Conservation (phyloP, 1,140 invertebrate species). For the Leptopilina boulardi region DNA sequence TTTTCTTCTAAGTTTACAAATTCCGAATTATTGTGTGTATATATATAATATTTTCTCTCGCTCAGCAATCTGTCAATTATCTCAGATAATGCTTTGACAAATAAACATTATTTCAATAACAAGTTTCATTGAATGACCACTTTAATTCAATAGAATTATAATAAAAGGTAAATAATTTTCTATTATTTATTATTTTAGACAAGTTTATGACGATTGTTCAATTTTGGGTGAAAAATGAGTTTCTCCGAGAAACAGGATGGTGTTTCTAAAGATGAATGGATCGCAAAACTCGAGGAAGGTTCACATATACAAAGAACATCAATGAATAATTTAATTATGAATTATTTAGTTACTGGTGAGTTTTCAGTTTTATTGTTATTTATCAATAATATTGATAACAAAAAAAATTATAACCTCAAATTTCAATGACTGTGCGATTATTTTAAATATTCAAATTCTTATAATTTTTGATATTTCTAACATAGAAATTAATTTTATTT, state of each 20-base stretch:
- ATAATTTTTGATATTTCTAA: not conserved
- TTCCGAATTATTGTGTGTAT: too few relatives aligned
- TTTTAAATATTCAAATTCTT: not conserved
- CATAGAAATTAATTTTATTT: conserved; percentile 16
- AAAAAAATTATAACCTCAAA: not conserved
- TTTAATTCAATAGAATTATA: not conserved
- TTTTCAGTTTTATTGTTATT: not conserved
- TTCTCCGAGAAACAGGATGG: conserved; percentile 70
- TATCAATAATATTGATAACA: not conserved
- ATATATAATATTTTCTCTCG: too few relatives aligned
- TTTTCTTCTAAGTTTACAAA: too few relatives aligned
- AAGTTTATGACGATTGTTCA: conserved; percentile 24
- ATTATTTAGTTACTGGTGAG: conserved; percentile 96
- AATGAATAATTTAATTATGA: conserved; percentile 99
- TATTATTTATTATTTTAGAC: not conserved
- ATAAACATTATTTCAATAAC: too few relatives aligned
- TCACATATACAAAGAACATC: conserved; percentile 91
- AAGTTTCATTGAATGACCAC: not conserved
- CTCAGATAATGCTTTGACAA: too few relatives aligned
- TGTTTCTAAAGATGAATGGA: conserved; percentile 72
- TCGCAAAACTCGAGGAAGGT: conserved; percentile 78
- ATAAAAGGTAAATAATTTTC: not conserved
- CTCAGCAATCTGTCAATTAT: too few relatives aligned
- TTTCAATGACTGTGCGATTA: not conserved
- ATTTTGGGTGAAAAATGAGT: conserved; percentile 62